Base-by-base conservation (phyloP, 1,140 invertebrate genomes). In the Zaprionus gabonicus region DNA sequence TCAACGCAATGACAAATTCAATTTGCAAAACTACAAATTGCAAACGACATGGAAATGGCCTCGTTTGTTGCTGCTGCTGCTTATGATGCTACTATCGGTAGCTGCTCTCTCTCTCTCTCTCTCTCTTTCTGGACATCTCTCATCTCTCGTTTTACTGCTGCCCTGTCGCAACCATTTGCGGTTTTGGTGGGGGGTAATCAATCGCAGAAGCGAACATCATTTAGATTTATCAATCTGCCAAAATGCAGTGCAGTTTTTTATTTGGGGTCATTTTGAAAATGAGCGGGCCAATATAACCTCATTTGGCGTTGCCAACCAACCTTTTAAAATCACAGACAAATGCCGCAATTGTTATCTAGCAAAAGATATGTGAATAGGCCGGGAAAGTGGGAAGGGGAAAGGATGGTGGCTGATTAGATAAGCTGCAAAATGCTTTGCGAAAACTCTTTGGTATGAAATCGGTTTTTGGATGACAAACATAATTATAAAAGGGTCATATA, bases 11-110 rank as follows among this genome's bases (percentile, higher is more conserved):
- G 68, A 55, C 27, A 41, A 66, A 71, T 80, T 76, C 46, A 71
- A 84, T 80, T 80, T 73, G 28, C 49, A 57, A 64, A 28, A 56
- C 17, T 49, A 51, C 70, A 53, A 53, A 67, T 67, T 53, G 46
- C 31, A 60, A 60, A 41, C 27, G 31, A 55, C 15, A 20, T 27
- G 7, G 36, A 70, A 46, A 49, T 64, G 38, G 41, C 31, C 25
- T 67, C 51, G 4, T 27, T 5, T 44, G 27, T 15, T 57, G 41
- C 17, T 49, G 3, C 13, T 49, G 44, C 7, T 15, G 20, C n/a
- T n/a, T n/a, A 3, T 49, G 44, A 20, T 49, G 44, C 17, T 51
- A 12, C 46, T 46, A 17, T 38, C 36, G 36, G 36, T 38, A 38
- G n/a, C 41, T 46, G n/a, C 46, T 20, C 46, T 4, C 46, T 17